A percentile compares a stretch with the other conserved stretches of the same genome.
Evolutionary conservation across 2,797 vertebrate genomes (phyloP).

Genomic region (Yasuhikotakia modesta): DNA sequence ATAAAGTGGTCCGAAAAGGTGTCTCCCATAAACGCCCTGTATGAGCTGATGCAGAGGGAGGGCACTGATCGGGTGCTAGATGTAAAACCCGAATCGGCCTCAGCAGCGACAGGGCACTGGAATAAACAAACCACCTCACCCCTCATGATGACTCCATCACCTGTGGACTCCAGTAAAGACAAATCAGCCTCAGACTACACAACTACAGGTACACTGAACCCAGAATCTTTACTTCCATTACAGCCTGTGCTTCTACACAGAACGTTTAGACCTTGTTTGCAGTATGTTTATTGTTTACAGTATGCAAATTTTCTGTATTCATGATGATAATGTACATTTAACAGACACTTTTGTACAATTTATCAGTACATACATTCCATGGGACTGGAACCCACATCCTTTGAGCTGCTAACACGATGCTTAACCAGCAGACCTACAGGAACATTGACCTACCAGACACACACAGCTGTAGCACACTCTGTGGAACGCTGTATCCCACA

Average conservation of each 20-base stretch:
- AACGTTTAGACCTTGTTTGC: neutral
- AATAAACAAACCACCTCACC: slow-evolving; percentile 45
- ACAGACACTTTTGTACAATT: neutral
- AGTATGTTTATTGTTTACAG: neutral
- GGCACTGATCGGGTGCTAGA: slow-evolving; percentile 69
- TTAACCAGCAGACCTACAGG: too few species aligned
- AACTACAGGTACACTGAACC: slow-evolving; percentile 25
- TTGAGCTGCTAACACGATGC: too few species aligned
- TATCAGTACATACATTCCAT: too few species aligned
- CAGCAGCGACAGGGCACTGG: neutral
- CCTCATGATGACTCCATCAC: slow-evolving; percentile 66
- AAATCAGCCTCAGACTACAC: slow-evolving; percentile 76
- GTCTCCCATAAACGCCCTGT: slow-evolving; percentile 84
- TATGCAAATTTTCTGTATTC: neutral
- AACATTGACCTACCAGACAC: too few species aligned
- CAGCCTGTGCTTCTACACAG: neutral
- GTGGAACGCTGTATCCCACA: neutral
- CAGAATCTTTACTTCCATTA: neutral
- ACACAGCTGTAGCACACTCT: neutral
- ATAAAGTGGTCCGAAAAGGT: slow-evolving; percentile 86
- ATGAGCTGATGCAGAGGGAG: slow-evolving; percentile 80
- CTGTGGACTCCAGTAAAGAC: slow-evolving; percentile 82
- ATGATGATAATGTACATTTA: too few species aligned
- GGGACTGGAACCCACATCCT: too few species aligned
- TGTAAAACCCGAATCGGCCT: slow-evolving; percentile 70